Evolutionary conservation across 2,888 invertebrate species (phyloP).

Genomic region (Hartigia nigra): DNA sequence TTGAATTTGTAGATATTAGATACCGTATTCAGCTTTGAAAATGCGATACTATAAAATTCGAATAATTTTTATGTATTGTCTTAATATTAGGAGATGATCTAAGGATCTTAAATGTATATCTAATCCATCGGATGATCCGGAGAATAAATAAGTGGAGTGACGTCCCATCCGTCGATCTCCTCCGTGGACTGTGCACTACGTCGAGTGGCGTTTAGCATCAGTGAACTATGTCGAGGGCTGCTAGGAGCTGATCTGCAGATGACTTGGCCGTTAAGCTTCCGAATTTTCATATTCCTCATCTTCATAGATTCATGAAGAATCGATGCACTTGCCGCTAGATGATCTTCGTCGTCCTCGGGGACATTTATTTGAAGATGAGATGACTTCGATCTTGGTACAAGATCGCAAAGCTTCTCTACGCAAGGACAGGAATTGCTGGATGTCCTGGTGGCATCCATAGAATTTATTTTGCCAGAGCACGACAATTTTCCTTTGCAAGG

Average conservation of each 20-base stretch:
- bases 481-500: constrained; percentile 67
- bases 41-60: background rate
- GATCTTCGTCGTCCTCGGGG: constrained; percentile 1
- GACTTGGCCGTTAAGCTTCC: constrained; percentile 32
- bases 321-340: constrained; percentile 23
- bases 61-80: background rate
- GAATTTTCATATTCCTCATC: constrained; percentile 30
- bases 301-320: constrained; percentile 16
- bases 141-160: constrained; percentile 46
- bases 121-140: constrained; percentile 10
- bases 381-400: background rate
- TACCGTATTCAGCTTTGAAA: background rate
- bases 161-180: constrained; percentile 57
- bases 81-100: background rate
- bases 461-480: constrained; percentile 67
- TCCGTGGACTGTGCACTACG: constrained; percentile 52
- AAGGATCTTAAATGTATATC: background rate
- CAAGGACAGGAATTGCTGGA: constrained; percentile 80
- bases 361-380: background rate
- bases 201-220: constrained; percentile 35
- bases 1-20: background rate
- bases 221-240: constrained; percentile 49
- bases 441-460: constrained; percentile 65
- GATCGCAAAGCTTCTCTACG: constrained; percentile 70
- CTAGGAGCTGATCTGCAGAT: constrained; percentile 55